Conservation (phyloP, 2,797 vertebrate genomes). For the Catamblyrhynchus diadema region DNA sequence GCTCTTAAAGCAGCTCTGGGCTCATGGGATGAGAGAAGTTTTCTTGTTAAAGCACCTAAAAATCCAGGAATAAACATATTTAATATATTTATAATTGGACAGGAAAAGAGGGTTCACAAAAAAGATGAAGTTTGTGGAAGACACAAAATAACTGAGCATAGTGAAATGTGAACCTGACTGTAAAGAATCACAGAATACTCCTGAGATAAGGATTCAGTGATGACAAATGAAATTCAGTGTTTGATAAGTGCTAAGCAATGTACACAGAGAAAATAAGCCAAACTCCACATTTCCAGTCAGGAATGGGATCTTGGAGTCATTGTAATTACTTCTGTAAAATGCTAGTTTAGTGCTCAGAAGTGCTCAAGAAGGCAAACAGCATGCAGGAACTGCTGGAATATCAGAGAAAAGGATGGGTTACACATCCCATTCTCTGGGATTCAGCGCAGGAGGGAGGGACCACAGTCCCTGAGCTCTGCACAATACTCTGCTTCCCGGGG, state of each 20-base stretch:
- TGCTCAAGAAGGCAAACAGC: background rate
- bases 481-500: background rate
- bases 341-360: background rate
- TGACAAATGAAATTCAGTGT: background rate
- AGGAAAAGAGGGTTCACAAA: background rate
- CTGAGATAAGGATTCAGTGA: background rate
- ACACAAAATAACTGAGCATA: background rate
- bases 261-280: background rate
- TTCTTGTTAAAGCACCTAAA: background rate
- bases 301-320: background rate
- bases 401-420: background rate
- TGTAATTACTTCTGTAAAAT: background rate
- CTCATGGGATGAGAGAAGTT: background rate
- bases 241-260: background rate
- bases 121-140: background rate
- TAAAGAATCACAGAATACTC: background rate
- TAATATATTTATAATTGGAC: background rate
- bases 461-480: background rate
- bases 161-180: background rate
- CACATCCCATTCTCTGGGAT: fast-evolving
- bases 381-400: background rate
- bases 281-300: background rate
- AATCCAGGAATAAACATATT: background rate
- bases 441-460: background rate
- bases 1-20: background rate